Percentiles rank a stretch among this genome's conserved stretches.
Evolutionary conservation across 2,113 vertebrate species (phyloP).

Genomic region (Hepsetus odoe): DNA sequence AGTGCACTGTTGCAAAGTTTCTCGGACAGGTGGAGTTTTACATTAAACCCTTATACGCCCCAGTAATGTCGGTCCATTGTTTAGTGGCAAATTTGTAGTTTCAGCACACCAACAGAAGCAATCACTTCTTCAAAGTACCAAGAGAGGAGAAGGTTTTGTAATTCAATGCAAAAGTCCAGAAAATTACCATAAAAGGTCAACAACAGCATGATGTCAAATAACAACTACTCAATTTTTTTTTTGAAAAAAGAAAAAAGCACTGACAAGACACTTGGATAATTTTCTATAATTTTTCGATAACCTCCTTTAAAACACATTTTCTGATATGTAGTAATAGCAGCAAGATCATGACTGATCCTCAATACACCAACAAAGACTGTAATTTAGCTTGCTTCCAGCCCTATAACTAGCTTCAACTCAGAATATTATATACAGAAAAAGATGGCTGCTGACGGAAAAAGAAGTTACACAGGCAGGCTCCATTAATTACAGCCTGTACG

Average conservation of each 20-base stretch:
- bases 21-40: background rate
- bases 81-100: background rate
- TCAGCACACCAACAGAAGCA: background rate
- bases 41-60: background rate
- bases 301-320: too few species aligned
- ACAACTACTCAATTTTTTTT: too few species aligned
- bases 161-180: too few species aligned
- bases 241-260: too few species aligned
- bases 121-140: too few species aligned
- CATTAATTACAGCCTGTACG: constrained; percentile 3
- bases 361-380: background rate
- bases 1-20: background rate
- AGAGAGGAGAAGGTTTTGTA: background rate
- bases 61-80: background rate
- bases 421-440: background rate
- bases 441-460: background rate
- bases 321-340: too few species aligned
- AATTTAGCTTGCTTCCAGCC: too few species aligned
- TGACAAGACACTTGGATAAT: too few species aligned
- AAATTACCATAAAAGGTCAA: too few species aligned
- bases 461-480: background rate
- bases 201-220: too few species aligned
- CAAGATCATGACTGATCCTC: background rate
- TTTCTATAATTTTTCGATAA: too few species aligned
- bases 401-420: too few species aligned